Percentiles rank a stretch among this genome's conserved stretches.
phyloP scores from a whole-genome alignment of 2,888 invertebrate genomes.

The Athalia circularis region DNA sequence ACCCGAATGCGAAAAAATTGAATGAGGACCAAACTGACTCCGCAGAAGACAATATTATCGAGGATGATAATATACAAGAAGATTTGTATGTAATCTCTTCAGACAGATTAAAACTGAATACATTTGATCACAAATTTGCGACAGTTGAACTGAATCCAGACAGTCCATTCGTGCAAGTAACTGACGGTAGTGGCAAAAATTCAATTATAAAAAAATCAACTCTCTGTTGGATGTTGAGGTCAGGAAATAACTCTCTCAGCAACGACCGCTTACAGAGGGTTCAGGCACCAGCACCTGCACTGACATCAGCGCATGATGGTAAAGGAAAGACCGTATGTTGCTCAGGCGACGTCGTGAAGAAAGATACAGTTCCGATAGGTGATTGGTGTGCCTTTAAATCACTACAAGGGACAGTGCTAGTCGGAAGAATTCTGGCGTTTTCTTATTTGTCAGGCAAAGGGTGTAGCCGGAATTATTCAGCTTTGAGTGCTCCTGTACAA shows the following conservation, averaged over 20 bases:
- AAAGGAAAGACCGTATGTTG: too few species aligned
- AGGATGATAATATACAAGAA: constrained; percentile 5
- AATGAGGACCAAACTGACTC: not conserved
- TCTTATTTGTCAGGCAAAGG: too few species aligned
- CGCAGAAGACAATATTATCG: not conserved
- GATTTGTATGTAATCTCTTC: constrained; percentile 15
- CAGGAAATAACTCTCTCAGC: not conserved
- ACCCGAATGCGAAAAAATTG: not conserved
- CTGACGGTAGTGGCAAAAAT: not conserved
- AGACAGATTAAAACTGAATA: constrained; percentile 8
- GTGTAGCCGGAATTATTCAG: too few species aligned
- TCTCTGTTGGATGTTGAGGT: constrained; percentile 13
- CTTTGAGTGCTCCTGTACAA: too few species aligned
- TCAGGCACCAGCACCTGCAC: too few species aligned
- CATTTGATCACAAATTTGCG: not conserved
- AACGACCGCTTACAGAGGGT: constrained; percentile 1
- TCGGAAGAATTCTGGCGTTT: too few species aligned
- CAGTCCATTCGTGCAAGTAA: constrained; percentile 20
- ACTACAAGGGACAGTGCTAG: too few species aligned
- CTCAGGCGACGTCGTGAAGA: too few species aligned
- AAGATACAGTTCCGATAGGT: too few species aligned
- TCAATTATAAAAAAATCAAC: constrained; percentile 20
- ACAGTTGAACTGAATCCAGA: not conserved
- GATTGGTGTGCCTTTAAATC: too few species aligned
- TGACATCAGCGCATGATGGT: too few species aligned